Evolutionary conservation across 2,797 vertebrate genomes (phyloP), one percentile per base, ranked within the genome.

Genomic region (Naso thynnoides): DNA sequence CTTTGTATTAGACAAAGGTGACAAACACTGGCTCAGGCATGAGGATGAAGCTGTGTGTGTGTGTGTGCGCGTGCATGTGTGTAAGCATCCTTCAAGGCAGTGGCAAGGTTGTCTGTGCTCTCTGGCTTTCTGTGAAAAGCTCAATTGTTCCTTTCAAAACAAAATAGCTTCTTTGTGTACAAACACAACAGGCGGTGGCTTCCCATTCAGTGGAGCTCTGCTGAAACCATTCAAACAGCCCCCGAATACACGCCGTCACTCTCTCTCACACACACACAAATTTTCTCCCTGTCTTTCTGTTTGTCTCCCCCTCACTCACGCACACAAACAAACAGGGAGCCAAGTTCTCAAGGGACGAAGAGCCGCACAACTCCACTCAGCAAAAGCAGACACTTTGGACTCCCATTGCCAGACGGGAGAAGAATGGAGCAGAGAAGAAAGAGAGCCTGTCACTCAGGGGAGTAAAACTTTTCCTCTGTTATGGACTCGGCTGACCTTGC

Each of bases 91-190:
- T 84, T 84, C 72, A 81, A 79, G 72, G 83, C 79, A 78, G 75
- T 53, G 29, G 68, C 52, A 68, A 86, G 80, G 73, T 82, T 82
- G 83, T 84, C 79, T 78, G 70, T 81, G 72, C 75, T 81, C 82
- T 84, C 81, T 83, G 79, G 85, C 74, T 88, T 86, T 86, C 68
- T 48, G 72, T 93, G 86, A 92, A 92, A 89, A 87, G 86, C 83
- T 79, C 79, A 88, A 93, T 93, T 94, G 92, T 95, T 94, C 82
- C 70, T 72, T 81, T 88, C 73, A 75, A 88, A 91, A 95, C 91
- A 93, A 94, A 92, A 89, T 84, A 71, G 67, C 64, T 71, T 82
- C 90, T 94, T 94, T 94, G 89, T 93, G 83, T 81, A 84, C 86
- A 85, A 89, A 90, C 88, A 93, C 89, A 90, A 92, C 87, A 84